Evolutionary conservation across 2,797 vertebrate genomes (phyloP), one percentile per base, ranked within the genome.

Genomic region (Poecilia wingei): DNA sequence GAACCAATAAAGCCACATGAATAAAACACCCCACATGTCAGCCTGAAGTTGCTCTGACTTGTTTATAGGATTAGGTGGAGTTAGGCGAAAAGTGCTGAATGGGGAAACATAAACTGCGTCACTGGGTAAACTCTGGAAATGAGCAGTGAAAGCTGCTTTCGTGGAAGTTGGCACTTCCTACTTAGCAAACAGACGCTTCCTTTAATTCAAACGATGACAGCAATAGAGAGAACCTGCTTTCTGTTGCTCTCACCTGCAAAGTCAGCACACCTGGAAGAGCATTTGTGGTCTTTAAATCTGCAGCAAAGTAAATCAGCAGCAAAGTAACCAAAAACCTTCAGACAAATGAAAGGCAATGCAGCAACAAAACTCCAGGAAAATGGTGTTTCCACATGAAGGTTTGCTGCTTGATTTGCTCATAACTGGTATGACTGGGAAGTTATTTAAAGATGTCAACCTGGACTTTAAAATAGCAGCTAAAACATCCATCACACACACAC

Each of bases 91-190:
- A 68, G 79, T 69, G 70, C 61, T 55, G 72, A 86, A 64, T 76
- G 64, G 82, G 83, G 69, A 51, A 69, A 86, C 33, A 71, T n/a
- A 39, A 81, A 76, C 45, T 79, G 91, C 86, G 82, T 84, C 68
- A 51, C 12, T 22, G 81, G 57, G 85, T 74, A 84, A 87, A 88
- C 83, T 82, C 83, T 82, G 73, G 83, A 39, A 72, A 25, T 61
- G 43, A 77, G 79, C 83, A 82, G 81, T 43, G 74, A 79, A 85
- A 80, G 79, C 81, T 87, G 66, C 84, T 76, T 49, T 86, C 82
- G 82, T 72, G 79, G 90, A 94, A 93, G 90, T 94, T 94, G 94
- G 87, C 89, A 79, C 87, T 92, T 93, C 88, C 83, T 76, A 85
- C 85, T 83, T 84, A 87, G 90, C 84, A 87, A 92, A 95, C 92